Conservation (phyloP, 2,113 vertebrate genomes). For the Brachyistius frenatus region DNA sequence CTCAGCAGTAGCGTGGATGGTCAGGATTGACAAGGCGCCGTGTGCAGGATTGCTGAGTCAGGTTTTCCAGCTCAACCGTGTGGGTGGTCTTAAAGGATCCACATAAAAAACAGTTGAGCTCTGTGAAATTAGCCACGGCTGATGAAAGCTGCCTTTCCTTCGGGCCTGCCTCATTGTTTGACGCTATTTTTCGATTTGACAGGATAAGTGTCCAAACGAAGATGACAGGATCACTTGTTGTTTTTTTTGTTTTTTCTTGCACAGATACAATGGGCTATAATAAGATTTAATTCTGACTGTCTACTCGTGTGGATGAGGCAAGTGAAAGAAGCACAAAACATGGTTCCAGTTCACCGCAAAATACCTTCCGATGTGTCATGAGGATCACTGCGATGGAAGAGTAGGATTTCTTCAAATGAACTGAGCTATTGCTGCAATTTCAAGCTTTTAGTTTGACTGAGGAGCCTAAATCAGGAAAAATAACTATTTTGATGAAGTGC, state of each 20-base stretch:
- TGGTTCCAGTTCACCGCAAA: too few relatives aligned
- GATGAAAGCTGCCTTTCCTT: slow-evolving; percentile 11
- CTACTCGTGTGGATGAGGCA: not conserved
- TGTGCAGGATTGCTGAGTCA: slow-evolving; percentile 61
- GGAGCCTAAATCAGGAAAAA: too few relatives aligned
- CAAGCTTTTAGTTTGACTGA: too few relatives aligned
- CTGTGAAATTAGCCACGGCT: slow-evolving; percentile 24
- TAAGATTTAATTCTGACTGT: slow-evolving; percentile 2
- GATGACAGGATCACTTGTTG: slow-evolving; percentile 15
- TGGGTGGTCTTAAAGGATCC: slow-evolving; percentile 57
- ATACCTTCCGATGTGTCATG: too few relatives aligned
- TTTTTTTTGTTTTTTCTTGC: slow-evolving; percentile 1
- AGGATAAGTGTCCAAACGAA: not conserved
- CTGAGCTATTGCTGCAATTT: too few relatives aligned
- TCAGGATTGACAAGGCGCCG: slow-evolving; percentile 48
- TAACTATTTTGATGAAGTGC: too few relatives aligned
- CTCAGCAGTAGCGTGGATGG: slow-evolving; percentile 18
- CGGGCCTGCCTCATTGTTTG: slow-evolving; percentile 18
- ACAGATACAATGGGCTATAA: slow-evolving; percentile 5
- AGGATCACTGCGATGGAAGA: too few relatives aligned
- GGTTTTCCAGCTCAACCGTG: slow-evolving; percentile 45
- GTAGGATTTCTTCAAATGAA: too few relatives aligned
- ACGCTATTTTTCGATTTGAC: not conserved
- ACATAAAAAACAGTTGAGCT: slow-evolving; percentile 35
- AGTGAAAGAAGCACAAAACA: not conserved